These are phyloP conservation scores for Chaetoderma sp. DNA, from an alignment of 2,888 invertebrate genomes.

Conservation along the genomic window DNA sequence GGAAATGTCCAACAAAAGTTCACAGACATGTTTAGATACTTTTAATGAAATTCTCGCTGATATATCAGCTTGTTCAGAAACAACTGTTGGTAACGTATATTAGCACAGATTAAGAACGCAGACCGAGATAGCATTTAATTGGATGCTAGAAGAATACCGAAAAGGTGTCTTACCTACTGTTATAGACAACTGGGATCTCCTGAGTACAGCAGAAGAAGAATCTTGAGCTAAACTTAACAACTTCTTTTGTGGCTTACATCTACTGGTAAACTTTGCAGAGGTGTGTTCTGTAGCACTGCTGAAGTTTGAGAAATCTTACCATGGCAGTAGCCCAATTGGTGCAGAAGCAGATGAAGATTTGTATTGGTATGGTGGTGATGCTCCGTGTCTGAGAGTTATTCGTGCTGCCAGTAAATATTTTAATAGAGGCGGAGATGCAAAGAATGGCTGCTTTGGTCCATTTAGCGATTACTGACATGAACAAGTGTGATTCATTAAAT, in stretches of 20 bases:
- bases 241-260: constrained; percentile 37
- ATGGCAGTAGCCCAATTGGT: not conserved
- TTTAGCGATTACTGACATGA: not conserved
- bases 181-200: constrained; percentile 14
- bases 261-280: not conserved
- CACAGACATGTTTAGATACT: no score
- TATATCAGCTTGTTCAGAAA: no score
- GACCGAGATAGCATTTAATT: constrained; percentile 22
- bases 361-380: not conserved
- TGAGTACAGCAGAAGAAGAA: constrained; percentile 15
- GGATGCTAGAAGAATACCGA: constrained; percentile 25
- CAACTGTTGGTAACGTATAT: no score
- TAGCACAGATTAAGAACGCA: no score
- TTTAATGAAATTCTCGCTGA: no score
- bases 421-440: constrained; percentile 10
- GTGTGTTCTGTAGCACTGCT: not conserved
- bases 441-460: constrained; percentile 3
- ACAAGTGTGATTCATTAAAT: constrained; percentile 20
- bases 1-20: no score
- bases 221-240: constrained; percentile 34
- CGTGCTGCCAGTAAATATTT: constrained; percentile 9
- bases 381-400: not conserved
- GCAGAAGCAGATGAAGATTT: not conserved
- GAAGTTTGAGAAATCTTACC: not conserved
- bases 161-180: constrained; percentile 26